phyloP scores from a whole-genome alignment of 2,797 vertebrate species.

The Phaenicophaeus curvirostris region DNA sequence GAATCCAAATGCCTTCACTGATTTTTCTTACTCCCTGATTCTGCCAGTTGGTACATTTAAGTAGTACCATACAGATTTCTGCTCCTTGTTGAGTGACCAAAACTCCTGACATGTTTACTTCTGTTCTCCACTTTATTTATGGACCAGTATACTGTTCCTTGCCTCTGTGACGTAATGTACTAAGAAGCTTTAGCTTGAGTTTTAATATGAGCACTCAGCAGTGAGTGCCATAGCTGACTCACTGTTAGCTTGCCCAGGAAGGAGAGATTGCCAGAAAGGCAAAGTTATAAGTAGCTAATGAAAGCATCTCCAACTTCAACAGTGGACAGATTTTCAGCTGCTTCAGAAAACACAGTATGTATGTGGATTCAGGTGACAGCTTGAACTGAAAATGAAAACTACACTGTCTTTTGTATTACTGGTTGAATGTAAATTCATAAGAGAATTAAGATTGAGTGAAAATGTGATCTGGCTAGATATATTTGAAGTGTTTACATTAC shows the following conservation, averaged over 20 bases:
- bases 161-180: background rate
- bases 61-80: background rate
- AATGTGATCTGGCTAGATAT: background rate
- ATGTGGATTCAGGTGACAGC: background rate
- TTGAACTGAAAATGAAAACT: background rate
- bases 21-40: background rate
- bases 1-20: background rate
- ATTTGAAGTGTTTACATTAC: background rate
- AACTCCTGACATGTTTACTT: background rate
- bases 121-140: background rate
- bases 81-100: background rate
- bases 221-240: background rate
- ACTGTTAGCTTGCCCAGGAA: background rate
- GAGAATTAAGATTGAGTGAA: background rate
- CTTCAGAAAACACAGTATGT: background rate
- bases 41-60: background rate
- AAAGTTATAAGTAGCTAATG: background rate
- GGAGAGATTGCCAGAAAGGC: background rate
- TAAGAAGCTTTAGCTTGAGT: background rate
- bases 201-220: background rate
- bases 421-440: background rate
- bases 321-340: background rate
- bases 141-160: background rate
- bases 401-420: background rate
- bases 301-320: background rate